Base-by-base conservation (phyloP, 2,797 vertebrate genomes). In the Glossophaga mutica region DNA sequence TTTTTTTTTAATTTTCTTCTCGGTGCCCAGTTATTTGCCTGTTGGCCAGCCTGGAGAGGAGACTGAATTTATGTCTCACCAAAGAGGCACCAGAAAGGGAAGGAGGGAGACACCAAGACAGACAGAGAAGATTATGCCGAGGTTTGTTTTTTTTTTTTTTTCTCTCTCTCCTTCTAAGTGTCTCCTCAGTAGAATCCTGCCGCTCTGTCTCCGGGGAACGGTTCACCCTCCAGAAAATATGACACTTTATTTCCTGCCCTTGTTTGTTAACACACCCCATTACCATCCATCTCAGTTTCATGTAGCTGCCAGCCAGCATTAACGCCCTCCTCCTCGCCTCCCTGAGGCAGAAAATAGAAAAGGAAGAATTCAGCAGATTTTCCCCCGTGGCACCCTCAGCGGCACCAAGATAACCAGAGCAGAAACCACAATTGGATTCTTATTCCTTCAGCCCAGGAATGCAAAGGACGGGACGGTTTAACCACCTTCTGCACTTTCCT, bases 241-340 rank as follows among this genome's bases (percentile, higher is more conserved):
- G 97, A 97, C 96, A 97, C 96, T 97, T 88, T 87, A 95, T 95
- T 97, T 97, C 96, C 97, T 96, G 96, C 94, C 93, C 95, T 95
- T 95, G 96, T 97, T 97, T 96, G 93, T 81, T 96, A 96, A 90
- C 97, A 96, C 97, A 95, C 95, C 95, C 96, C 83, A 57, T 84
- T 96, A 91, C 97, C 96, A 95, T 91, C 92, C 97, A 59, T 92
- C 94, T 96, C 83, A 83, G 96, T 96, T 96, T 96, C 97, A 90
- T 48, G 89, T 84, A 94, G 84, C 96, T 96, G 97, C 97, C 97
- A 97, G 84, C 73, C 82, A 74, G 95, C 94, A 97, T 95, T 97
- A 96, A 94, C 95, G 67, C 95, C 96, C 95, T 96, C 96, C 95
- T 94, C 96, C 93, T 96, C 87, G 6, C 82, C 26, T 62, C 59